Evolutionary conservation across 53 echinoderm and acorn worm genomes (phyloP), one percentile per base, ranked within the genome.

Genomic region (Echinarachnius parma): DNA sequence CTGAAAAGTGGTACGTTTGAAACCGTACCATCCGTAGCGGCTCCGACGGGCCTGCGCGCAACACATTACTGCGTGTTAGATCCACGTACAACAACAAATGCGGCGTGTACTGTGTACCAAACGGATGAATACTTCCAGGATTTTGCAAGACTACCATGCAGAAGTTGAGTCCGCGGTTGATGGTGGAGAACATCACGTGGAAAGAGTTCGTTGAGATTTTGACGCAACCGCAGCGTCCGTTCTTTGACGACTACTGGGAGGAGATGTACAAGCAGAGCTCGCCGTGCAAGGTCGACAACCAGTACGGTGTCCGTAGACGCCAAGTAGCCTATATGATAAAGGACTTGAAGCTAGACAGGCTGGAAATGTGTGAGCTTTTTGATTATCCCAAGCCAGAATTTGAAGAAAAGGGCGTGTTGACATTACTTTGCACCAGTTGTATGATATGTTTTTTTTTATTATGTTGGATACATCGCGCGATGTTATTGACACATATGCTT

Each of bases 201-300:
- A 26, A 46, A 25, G 87, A 87, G 55, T 87, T 70, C 55, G 36
- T 72, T n/a, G 37, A 55, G 26, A 82, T 82, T 64, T 61, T 87
- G 45, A 80, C 80, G 4, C 75, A 86, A 31, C 78, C 69, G 1
- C 9, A 15, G 10, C 59, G 75, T 29, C 31, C 57, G 10, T 19
- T 45, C 18, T 78, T 77, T 39, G 82, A 88, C 39, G 92, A 92
- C 44, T 87, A 92, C n/a, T n/a, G n/a, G n/a, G n/a, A n/a, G n/a
- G n/a, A n/a, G n/a, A n/a, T n/a, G n/a, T n/a, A n/a, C n/a, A 80
- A 66, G 47, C 64, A 88, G 34, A 84, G 87, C 42, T 77, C 84
- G 3, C 92, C 92, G 0, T 92, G 92, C 67, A 72, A 88, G 55
- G 61, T 92, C 34, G 42, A 62, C 8, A 88, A 92, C 34, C 84